phyloP scores from a whole-genome alignment of 2,888 invertebrate species.

The Epirrita christyi region DNA sequence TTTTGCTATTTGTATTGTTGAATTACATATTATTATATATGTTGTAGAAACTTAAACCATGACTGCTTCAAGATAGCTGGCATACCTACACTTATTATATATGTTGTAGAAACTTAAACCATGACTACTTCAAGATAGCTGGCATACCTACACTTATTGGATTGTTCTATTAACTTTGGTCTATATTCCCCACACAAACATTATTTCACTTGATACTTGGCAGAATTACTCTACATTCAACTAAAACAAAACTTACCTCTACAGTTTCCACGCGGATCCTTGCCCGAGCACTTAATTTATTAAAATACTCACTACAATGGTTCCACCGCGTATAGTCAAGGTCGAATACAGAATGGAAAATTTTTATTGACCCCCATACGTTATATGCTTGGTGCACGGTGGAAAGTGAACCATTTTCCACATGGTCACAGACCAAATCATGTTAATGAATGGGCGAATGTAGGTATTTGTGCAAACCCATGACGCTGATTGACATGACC shows the following conservation, averaged over 20 bases:
- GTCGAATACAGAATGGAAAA: conserved; percentile 59
- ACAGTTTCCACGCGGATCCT: conserved; percentile 23
- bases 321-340: conserved; percentile 52
- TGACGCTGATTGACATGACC: conserved; percentile 47
- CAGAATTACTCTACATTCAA: conserved; percentile 30
- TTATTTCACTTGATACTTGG: conserved; percentile 6
- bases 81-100: too few species aligned
- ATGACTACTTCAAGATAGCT: too few species aligned
- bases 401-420: conserved; percentile 73
- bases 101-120: too few species aligned
- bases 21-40: too few species aligned
- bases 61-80: too few species aligned
- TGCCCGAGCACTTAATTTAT: conserved; percentile 29
- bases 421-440: conserved; percentile 68
- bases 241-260: conserved; percentile 44
- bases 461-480: conserved; percentile 54
- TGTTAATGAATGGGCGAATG: conserved; percentile 64
- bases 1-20: too few species aligned
- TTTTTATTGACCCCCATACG: conserved; percentile 52
- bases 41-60: too few species aligned
- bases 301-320: conserved; percentile 33
- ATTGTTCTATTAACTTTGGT: too few species aligned
- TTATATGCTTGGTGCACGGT: conserved; percentile 59
- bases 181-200: not conserved
- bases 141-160: too few species aligned